A percentile compares a stretch with the other conserved stretches of the same genome.
Evolutionary conservation across 1,140 invertebrate genomes (phyloP).

Genomic region (Harpegnathos saltator): DNA sequence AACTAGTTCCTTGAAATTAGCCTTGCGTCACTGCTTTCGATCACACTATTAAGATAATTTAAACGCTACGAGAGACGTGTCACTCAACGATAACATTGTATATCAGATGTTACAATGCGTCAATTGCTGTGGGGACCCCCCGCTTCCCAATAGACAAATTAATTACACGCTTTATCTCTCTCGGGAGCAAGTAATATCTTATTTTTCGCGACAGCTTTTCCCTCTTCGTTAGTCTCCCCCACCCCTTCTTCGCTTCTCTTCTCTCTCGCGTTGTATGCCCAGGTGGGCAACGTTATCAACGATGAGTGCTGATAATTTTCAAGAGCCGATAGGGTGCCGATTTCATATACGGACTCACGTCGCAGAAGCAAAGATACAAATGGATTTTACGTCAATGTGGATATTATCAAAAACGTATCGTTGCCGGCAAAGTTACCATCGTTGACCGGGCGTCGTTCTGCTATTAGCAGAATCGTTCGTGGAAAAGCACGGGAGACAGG

Average conservation of each 20-base stretch:
- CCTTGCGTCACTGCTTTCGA: too few relatives aligned
- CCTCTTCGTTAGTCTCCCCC: too few relatives aligned
- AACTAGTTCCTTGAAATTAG: too few relatives aligned
- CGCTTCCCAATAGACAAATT: background rate
- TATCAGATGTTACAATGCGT: background rate
- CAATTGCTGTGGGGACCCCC: background rate
- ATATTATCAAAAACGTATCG: too few relatives aligned
- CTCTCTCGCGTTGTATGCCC: background rate
- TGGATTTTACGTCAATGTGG: constrained; percentile 10
- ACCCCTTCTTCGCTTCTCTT: background rate
- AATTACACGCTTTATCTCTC: constrained; percentile 29
- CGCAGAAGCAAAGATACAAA: constrained; percentile 15
- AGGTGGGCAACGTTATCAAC: constrained; percentile 26
- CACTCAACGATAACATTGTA: background rate
- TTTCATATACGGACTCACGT: background rate
- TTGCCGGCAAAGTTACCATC: too few relatives aligned
- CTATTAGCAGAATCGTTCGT: too few relatives aligned
- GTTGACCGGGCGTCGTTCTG: too few relatives aligned
- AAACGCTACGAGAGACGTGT: constrained; percentile 10
- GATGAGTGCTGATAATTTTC: background rate
- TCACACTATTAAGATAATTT: constrained; percentile 9
- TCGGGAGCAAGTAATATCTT: background rate
- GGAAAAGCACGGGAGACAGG: too few relatives aligned
- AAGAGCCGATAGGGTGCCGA: background rate
- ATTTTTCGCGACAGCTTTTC: background rate